Evolutionary conservation across 1,140 invertebrate species (phyloP).

Genomic region (Chironomus tepperi): DNA sequence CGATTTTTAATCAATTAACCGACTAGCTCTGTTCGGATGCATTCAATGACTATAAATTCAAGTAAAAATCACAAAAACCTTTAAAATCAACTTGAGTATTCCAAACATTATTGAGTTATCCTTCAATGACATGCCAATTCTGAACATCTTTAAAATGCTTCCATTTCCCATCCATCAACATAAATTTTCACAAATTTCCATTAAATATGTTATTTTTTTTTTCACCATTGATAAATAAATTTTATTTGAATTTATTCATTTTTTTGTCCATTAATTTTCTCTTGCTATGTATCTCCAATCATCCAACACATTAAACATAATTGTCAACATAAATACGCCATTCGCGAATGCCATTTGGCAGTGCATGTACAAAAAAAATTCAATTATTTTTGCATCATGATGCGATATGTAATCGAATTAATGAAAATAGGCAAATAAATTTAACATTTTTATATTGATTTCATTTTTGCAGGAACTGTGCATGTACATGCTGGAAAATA

Average conservation of each 20-base stretch:
- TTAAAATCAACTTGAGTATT: too few species aligned
- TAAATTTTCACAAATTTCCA: too few species aligned
- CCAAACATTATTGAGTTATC: too few species aligned
- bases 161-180: too few species aligned
- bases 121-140: too few species aligned
- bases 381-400: slow-evolving; percentile 14
- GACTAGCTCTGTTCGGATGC: too few species aligned
- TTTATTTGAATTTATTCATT: neutral
- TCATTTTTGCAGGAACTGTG: neutral
- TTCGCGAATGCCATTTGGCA: neutral
- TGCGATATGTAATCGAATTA: slow-evolving; percentile 2
- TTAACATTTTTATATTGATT: neutral
- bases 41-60: too few species aligned
- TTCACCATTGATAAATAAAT: too few species aligned
- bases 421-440: slow-evolving; percentile 1
- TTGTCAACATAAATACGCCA: slow-evolving; percentile 18
- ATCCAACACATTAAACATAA: slow-evolving; percentile 22
- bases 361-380: neutral
- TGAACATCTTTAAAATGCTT: too few species aligned
- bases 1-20: too few species aligned
- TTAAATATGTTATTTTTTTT: too few species aligned
- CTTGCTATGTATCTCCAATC: neutral
- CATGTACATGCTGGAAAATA: neutral
- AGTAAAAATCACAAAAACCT: too few species aligned
- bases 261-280: slow-evolving; percentile 1